A percentile compares a stretch with the other conserved stretches of the same genome.
phyloP scores from a whole-genome alignment of 2,113 vertebrate species.

The Aptenodytes forsteri region DNA sequence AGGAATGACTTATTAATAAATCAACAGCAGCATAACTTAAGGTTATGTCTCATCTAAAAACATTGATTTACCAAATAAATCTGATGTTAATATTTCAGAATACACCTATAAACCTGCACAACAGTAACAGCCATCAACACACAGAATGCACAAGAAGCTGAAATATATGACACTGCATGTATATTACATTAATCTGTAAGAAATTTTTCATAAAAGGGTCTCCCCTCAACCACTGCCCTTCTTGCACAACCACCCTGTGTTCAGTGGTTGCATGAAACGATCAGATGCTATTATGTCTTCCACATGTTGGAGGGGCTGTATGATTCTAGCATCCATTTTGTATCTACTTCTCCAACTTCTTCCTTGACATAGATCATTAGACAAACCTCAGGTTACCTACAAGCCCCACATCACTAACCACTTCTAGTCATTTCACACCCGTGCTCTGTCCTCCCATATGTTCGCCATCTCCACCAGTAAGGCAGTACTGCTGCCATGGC shows the following conservation, averaged over 20 bases:
- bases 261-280: neutral
- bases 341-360: neutral
- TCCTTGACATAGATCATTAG: rapidly evolving
- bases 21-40: neutral
- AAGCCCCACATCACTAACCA: neutral
- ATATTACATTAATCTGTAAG: neutral
- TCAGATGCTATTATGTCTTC: neutral
- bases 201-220: neutral
- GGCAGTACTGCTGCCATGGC: neutral
- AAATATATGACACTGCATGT: neutral
- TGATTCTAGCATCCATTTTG: neutral
- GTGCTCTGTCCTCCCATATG: neutral
- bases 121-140: neutral
- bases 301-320: neutral
- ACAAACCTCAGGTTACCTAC: neutral
- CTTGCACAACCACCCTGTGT: neutral
- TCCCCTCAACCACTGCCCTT: neutral
- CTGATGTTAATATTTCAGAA: neutral
- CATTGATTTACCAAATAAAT: neutral
- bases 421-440: neutral
- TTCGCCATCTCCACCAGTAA: neutral
- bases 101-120: neutral
- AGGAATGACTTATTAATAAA: neutral
- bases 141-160: neutral
- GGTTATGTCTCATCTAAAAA: neutral